Conservation (phyloP, 1,140 invertebrate genomes). For the Danaus plexippus region DNA sequence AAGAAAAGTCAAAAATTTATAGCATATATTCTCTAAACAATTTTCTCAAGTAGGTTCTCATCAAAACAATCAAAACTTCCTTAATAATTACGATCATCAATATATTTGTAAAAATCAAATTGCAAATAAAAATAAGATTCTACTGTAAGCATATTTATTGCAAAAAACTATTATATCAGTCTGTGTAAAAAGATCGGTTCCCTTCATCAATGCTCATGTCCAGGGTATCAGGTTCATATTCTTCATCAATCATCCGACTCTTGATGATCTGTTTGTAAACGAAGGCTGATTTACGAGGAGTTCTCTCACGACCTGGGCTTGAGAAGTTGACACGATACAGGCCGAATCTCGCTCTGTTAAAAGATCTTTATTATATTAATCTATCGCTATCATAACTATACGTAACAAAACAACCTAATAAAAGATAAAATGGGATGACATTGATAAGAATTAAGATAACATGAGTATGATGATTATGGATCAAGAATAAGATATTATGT, state of each 20-base stretch:
- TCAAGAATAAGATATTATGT: no score
- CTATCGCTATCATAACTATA: neutral
- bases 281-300: conserved; percentile 77
- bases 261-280: conserved; percentile 74
- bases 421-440: no score
- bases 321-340: conserved; percentile 82
- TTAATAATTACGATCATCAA: no score
- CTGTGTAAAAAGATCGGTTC: conserved; percentile 20
- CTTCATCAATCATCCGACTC: conserved; percentile 31
- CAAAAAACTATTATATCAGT: conserved; percentile 19
- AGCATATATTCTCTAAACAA: no score
- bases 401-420: no score
- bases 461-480: no score
- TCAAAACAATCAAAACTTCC: no score
- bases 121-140: no score
- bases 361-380: conserved; percentile 7
- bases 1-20: no score
- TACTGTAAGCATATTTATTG: conserved; percentile 47
- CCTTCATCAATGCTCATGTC: conserved; percentile 28
- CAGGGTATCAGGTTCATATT: conserved; percentile 31
- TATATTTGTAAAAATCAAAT: no score
- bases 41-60: no score
- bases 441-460: no score
- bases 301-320: conserved; percentile 74
- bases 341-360: conserved; percentile 78